A percentile compares a stretch with the other conserved stretches of the same genome.
phyloP scores from a whole-genome alignment of 2,888 invertebrate genomes.

The Hermaeophaga mercurialis region DNA sequence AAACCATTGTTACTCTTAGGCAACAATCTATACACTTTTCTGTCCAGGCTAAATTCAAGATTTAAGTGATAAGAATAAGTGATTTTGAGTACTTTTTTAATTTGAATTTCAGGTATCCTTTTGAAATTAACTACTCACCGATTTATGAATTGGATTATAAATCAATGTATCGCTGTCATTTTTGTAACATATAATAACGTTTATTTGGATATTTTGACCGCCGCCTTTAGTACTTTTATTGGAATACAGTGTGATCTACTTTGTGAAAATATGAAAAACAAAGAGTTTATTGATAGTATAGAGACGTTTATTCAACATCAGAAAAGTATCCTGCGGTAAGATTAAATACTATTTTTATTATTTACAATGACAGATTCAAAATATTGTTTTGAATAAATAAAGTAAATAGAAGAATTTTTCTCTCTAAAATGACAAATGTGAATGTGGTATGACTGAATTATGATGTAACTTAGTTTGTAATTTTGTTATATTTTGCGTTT shows the following conservation, averaged over 20 bases:
- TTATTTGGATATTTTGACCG: slow-evolving; percentile 29
- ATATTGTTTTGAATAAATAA: too few relatives aligned
- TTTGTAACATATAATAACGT: slow-evolving; percentile 27
- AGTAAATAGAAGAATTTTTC: too few relatives aligned
- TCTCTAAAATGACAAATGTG: too few relatives aligned
- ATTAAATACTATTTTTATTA: too few relatives aligned
- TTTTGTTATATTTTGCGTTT: too few relatives aligned
- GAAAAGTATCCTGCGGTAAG: slow-evolving; percentile 30
- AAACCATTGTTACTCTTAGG: too few relatives aligned
- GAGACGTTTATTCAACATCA: slow-evolving; percentile 32
- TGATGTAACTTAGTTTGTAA: too few relatives aligned
- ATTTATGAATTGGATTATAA: slow-evolving; percentile 31
- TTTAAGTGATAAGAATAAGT: neutral
- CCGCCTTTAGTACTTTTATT: slow-evolving; percentile 32
- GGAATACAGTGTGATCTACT: slow-evolving; percentile 36
- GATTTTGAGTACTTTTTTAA: too few relatives aligned
- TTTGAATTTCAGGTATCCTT: slow-evolving; percentile 36
- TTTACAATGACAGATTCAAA: too few relatives aligned
- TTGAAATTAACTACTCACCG: slow-evolving; percentile 20
- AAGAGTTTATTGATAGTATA: neutral
- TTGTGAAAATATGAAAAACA: slow-evolving; percentile 26
- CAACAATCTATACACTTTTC: too few relatives aligned
- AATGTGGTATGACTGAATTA: too few relatives aligned
- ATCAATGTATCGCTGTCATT: slow-evolving; percentile 30
- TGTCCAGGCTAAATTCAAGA: too few relatives aligned